Evolutionary conservation across 2,797 vertebrate genomes (phyloP), one percentile per base, ranked within the genome.

Genomic region (Dryobates pubescens): DNA sequence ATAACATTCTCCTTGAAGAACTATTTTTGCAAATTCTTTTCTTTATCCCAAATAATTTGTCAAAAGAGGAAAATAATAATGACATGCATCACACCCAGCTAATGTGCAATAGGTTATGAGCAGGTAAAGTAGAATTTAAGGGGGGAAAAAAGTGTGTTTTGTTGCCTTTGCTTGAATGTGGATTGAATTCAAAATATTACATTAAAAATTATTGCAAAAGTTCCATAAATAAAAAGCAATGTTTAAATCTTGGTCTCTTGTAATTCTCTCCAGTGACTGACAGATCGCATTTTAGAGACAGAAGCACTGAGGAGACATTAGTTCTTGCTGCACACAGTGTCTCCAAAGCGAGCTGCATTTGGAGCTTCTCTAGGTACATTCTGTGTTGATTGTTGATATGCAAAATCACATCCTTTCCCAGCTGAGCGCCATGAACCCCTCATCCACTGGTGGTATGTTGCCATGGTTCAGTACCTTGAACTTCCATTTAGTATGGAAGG

Each of bases 361-460:
- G 62, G 18, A 20, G 17, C 20, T 53, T 67, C 6, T 32, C 45
- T 13, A 22, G 7, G 17, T 20, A 12, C 3, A 16, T 11, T 45
- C 63, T 65, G 5, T 5, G 3, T 0, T 29, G 13, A 29, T 45
- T 41, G 38, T 1, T 27, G 16, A 7, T 0, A 2, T 4, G 41
- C 12, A 7, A 54, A 67, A 70, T 32, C 47, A 1, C 54, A 8
- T 13, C 12, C 15, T 24, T 38, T 22, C 49, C 72, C 76, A 32
- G 0, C 2, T 1, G 27, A 36, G n/a, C 0, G 5, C 26, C 29
- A 2, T 1, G 3, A 41, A 38, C 2, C 6, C 24, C 30, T 30
- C 6, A 10, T 10, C 45, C 26, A 11, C 6, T 3, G 36, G 29
- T 16, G 23, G 2, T 3, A 4, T 17, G 5, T 3, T 32, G 41